These are phyloP conservation scores for Coptotermes formosanus DNA, from an alignment of 1,140 invertebrate species.

Conservation along the genomic window DNA sequence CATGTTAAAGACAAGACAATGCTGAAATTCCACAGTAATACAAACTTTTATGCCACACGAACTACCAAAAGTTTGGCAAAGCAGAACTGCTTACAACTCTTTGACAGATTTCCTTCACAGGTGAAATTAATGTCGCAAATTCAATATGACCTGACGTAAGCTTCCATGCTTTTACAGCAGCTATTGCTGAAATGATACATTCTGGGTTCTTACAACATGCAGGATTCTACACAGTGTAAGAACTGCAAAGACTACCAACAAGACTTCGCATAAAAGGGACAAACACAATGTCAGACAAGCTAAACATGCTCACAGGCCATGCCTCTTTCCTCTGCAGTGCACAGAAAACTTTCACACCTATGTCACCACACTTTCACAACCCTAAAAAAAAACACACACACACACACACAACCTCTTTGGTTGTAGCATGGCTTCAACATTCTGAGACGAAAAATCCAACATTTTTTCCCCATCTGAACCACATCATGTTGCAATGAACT, in stretches of 20 bases:
- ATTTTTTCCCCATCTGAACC: not conserved
- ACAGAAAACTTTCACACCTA: not conserved
- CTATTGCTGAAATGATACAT: too few species aligned
- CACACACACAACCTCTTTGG: not conserved
- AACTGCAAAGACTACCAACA: too few species aligned
- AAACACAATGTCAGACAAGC: not conserved
- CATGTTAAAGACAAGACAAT: not conserved
- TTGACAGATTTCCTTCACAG: not conserved
- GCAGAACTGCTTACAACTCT: not conserved
- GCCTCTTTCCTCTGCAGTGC: not conserved
- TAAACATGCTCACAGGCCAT: not conserved
- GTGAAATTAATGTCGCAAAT: not conserved
- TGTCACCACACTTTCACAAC: not conserved
- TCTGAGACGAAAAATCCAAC: not conserved
- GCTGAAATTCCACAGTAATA: not conserved
- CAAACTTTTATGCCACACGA: not conserved
- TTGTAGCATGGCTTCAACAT: not conserved
- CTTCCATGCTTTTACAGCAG: too few species aligned
- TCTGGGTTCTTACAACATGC: too few species aligned
- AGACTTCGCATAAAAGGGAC: not conserved
- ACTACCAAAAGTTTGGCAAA: not conserved
- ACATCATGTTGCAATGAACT: not conserved
- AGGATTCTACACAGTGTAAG: too few species aligned
- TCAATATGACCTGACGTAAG: too few species aligned
- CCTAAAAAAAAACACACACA: not conserved